phyloP scores from a whole-genome alignment of 2,888 invertebrate species.

The Drosophila rellima region DNA sequence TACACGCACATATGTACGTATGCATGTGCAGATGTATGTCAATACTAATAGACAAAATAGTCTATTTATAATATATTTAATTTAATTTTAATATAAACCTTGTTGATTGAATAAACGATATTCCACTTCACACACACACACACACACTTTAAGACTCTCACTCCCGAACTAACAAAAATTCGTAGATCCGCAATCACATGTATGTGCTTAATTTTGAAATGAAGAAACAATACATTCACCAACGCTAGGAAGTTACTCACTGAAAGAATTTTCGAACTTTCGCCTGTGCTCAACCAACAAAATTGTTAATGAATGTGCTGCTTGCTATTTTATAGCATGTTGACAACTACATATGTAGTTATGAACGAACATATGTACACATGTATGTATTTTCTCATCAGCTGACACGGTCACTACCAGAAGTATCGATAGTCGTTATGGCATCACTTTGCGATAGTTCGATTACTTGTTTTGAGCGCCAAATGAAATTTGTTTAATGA shows the following conservation, averaged over 20 bases:
- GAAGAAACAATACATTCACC: constrained; percentile 16
- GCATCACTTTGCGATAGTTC: not conserved
- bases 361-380: not conserved
- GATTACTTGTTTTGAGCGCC: not conserved
- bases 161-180: constrained; percentile 10
- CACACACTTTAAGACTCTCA: constrained; percentile 41
- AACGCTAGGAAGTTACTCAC: constrained; percentile 45
- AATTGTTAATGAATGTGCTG: constrained; percentile 31
- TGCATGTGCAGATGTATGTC: not conserved
- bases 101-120: constrained; percentile 39
- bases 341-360: constrained; percentile 24
- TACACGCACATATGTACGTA: not conserved
- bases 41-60: constrained; percentile 9
- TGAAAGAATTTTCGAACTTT: constrained; percentile 27
- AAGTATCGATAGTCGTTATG: constrained; percentile 4
- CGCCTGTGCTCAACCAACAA: constrained; percentile 33
- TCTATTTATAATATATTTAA: constrained; percentile 23
- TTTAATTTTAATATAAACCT: constrained; percentile 35
- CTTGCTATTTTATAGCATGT: constrained; percentile 39
- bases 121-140: constrained; percentile 30
- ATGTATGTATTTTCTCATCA: constrained; percentile 11
- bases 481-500: not conserved
- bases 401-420: constrained; percentile 15
- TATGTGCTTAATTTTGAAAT: constrained; percentile 7
- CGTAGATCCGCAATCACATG: constrained; percentile 1